A percentile compares a stretch with the other conserved stretches of the same genome.
phyloP scores from a whole-genome alignment of 1,140 invertebrate species.

The Cydia strobilella region DNA sequence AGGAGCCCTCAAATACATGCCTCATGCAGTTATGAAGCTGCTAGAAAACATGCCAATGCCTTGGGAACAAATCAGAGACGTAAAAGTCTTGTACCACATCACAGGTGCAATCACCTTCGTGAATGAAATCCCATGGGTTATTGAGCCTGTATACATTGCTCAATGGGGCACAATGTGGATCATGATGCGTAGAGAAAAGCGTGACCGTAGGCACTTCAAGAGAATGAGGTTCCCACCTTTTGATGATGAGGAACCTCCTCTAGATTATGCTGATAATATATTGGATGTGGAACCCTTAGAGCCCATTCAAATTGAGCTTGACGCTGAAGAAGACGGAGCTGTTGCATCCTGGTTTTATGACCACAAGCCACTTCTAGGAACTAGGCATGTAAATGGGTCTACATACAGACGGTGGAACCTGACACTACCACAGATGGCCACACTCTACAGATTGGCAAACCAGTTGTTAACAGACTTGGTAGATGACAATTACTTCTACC shows the following conservation, averaged over 20 bases:
- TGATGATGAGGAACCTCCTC: constrained; percentile 99
- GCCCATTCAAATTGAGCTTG: constrained; percentile 99
- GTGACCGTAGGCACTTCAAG: constrained; percentile 99
- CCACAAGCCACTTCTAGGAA: constrained; percentile 96
- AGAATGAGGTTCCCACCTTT: constrained; percentile 99
- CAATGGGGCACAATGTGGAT: constrained; percentile 99
- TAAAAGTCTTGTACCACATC: constrained; percentile 98
- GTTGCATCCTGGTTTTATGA: constrained; percentile 99
- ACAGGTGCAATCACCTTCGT: constrained; percentile 99
- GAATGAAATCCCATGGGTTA: constrained; percentile 99
- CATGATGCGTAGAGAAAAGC: constrained; percentile 99
- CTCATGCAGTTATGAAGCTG: constrained; percentile 99
- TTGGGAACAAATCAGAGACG: constrained; percentile 99
- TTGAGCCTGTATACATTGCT: constrained; percentile 99
- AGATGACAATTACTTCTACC: constrained; percentile 99
- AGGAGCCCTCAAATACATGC: constrained; percentile 99
- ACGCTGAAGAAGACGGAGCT: constrained; percentile 96
- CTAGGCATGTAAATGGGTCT: constrained; percentile 97
- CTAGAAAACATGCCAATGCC: constrained; percentile 99
- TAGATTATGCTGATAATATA: constrained; percentile 99
- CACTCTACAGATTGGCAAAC: constrained; percentile 97
- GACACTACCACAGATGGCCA: constrained; percentile 97
- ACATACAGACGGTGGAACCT: constrained; percentile 99
- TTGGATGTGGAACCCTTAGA: constrained; percentile 99
- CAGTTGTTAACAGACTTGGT: constrained; percentile 99